Conservation (phyloP, 2,113 vertebrate genomes). For the Cebidichthys violaceus region DNA sequence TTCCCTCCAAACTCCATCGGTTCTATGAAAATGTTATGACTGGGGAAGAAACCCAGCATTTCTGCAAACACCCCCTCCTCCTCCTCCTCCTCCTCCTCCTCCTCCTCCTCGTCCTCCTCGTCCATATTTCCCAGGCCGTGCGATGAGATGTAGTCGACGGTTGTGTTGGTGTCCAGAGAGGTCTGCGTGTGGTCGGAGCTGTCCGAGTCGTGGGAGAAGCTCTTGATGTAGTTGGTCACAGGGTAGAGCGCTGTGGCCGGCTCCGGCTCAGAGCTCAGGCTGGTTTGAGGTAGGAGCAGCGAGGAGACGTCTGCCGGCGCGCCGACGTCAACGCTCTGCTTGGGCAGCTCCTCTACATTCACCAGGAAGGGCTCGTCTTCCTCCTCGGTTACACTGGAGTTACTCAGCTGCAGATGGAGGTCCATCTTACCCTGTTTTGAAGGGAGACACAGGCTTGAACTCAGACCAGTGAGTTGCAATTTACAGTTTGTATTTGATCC, state of each 20-base stretch:
- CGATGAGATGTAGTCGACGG: constrained; percentile 77
- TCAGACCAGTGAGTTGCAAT: background rate
- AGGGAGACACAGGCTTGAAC: background rate
- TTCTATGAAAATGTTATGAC: constrained; percentile 57
- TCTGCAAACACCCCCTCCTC: constrained; percentile 36
- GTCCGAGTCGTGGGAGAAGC: constrained; percentile 80
- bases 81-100: constrained; percentile 40
- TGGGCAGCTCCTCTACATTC: constrained; percentile 77
- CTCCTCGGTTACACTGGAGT: constrained; percentile 56
- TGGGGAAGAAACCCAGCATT: constrained; percentile 66
- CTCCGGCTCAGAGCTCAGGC: background rate
- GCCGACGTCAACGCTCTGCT: constrained; percentile 13
- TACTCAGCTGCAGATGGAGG: constrained; percentile 55
- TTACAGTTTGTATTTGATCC: background rate
- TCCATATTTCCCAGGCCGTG: constrained; percentile 42
- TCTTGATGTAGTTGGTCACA: constrained; percentile 80
- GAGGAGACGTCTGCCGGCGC: background rate
- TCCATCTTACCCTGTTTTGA: constrained; percentile 70
- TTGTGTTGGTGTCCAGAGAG: constrained; percentile 73
- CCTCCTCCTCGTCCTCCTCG: constrained; percentile 53
- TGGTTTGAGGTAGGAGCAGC: background rate
- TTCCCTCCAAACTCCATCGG: constrained; percentile 64
- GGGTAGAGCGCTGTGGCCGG: constrained; percentile 27
- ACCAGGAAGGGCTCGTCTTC: constrained; percentile 72
- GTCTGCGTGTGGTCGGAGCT: constrained; percentile 72